Base-by-base conservation (phyloP, 2,797 vertebrate genomes). In the Hephaestus fuliginosus region DNA sequence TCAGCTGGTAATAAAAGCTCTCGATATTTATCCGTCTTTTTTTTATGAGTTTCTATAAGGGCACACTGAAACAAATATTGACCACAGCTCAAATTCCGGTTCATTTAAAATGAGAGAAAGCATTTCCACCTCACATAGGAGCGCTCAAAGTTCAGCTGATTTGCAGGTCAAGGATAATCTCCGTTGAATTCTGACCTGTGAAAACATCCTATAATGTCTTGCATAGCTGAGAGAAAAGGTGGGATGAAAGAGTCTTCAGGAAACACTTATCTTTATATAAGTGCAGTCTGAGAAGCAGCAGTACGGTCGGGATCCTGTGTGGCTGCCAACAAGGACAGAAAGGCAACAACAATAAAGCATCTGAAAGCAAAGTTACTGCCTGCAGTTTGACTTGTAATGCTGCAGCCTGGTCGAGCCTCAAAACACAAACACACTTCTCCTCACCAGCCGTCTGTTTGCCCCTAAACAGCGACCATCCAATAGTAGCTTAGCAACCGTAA, bases 11-110 rank as follows among this genome's bases (percentile, higher is more conserved):
- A 5, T 28, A 63, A 63, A 79, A 80, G 46, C 49, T 63, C 28
- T 6, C 33, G 77, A 72, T 68, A 28, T 44, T 68, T 48, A 53
- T 81, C 75, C 75, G 70, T 61, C 75, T 28, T 2, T 61, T 67
- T 36, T 83, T 61, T 57, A 53, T 33, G 60, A 74, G 11, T 60
- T 73, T 61, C 49, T 80, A 60, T 39, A 36, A 43, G 13, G 8
- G 60, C 52, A 4, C 0, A 1, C 9, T 13, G 20, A 61, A 33
- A 41, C 22, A 60, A 44, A 78, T n/a, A 30, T 49, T 60, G n/a
- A 12, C 61, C 48, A 20, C 39, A 13, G 13, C 46, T 67, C 0
- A 0, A 13, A 12, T 36, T 43, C 5, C 2, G 46, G n/a, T 74
- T n/a, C 14, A 33, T 12, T 44, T 7, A 57, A 28, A 63, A 41